Base-by-base conservation (phyloP, 1,140 invertebrate genomes). In the Procambarus clarkii region DNA sequence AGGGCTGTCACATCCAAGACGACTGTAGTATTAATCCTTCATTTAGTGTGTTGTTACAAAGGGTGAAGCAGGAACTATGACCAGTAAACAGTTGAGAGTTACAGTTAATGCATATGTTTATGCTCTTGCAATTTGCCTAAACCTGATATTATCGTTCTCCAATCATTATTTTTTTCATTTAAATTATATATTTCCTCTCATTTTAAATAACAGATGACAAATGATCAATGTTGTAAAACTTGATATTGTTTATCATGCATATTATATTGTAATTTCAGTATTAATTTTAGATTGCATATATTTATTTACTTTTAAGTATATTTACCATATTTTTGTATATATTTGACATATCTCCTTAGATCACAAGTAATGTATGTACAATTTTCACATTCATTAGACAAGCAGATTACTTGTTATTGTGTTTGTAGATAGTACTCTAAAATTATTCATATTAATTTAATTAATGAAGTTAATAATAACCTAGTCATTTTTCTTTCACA, bases 401-500 rank as follows among this genome's bases (percentile, higher is more conserved):
- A 76, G 24, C 74, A 78, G 34, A 86, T 60, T 77, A 71, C 74
- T 58, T 78, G 71, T 34, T 86, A 86, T 86, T 60, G n/a, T 77
- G 48, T 77, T 77, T 86, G 85, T 86, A 86, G 74, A 86, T 78
- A 86, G 76, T 81, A 45, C 48, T 81, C 79, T 50, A 78, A 60
- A 78, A 78, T 50, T 60, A 21, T 86, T 76, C 54, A 86, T 74
- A 78, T 58, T 86, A 77, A 58, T 86, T 78, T 78, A 34, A 86
- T 54, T 48, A 86, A 86, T 86, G 69, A 76, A 86, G 85, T 86
- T 86, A 60, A 86, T 46, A 71, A 78, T 86, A 78, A 86, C 71
- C 85, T 86, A 86, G 85, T 86, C 85, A 86, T 78, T 86, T 77
- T 78, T 78, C 45, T 34, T 78, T 76, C 58, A 77, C 71, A 77